Evolutionary conservation across 1,140 invertebrate genomes (phyloP).

Genomic region (Hyphantria cunea): DNA sequence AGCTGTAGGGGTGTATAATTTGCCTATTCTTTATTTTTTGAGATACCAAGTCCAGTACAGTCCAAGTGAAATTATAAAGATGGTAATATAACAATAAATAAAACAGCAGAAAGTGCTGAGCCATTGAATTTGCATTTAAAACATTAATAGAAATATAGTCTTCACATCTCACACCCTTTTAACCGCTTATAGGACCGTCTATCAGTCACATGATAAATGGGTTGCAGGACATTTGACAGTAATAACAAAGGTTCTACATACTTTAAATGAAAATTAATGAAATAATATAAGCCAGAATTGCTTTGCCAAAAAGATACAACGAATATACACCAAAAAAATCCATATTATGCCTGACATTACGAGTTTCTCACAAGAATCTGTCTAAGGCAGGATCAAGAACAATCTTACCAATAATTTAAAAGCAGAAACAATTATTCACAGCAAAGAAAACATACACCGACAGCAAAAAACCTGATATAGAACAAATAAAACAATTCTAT

Average conservation of each 20-base stretch:
- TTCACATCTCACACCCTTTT: too few relatives aligned
- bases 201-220: constrained; percentile 35
- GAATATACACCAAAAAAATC: constrained; percentile 11
- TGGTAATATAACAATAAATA: too few relatives aligned
- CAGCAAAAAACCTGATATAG: constrained; percentile 46
- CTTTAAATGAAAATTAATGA: neutral
- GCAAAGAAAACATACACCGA: constrained; percentile 48
- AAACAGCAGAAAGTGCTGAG: too few relatives aligned
- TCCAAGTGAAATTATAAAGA: too few relatives aligned
- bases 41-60: too few relatives aligned
- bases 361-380: constrained; percentile 34
- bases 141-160: too few relatives aligned
- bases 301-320: constrained; percentile 1
- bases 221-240: constrained; percentile 15
- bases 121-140: too few relatives aligned
- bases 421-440: constrained; percentile 43
- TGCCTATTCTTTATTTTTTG: too few relatives aligned
- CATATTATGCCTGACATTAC: constrained; percentile 42
- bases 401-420: constrained; percentile 51
- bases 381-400: constrained; percentile 43
- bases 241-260: neutral
- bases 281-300: neutral
- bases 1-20: too few relatives aligned
- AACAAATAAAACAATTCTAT: constrained; percentile 40
- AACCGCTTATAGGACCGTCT: too few relatives aligned